Evolutionary conservation across 2,888 invertebrate species (phyloP), one percentile per base, ranked within the genome.

Genomic region (Plagodis pulveraria): DNA sequence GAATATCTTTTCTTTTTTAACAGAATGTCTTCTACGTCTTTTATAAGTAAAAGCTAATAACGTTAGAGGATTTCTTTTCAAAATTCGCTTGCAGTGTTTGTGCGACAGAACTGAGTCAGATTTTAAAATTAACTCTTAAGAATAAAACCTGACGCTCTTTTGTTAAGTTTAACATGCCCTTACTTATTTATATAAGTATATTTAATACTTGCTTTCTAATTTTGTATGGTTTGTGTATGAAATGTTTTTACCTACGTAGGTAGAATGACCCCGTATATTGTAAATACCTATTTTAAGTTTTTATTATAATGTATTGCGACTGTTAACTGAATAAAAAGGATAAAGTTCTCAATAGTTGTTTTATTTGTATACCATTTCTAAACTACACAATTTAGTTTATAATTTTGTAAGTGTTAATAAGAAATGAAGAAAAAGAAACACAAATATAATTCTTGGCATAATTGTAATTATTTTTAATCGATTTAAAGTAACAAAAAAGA

Each of bases 401-500:
- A 35, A 42, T 12, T 11, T 12, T 7, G 41, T 49, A 35, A 34
- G 34, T 38, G 42, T 38, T 48, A 11, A 47, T 38, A 11, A 22
- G 22, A 40, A 43, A 22, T 50, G 48, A 35, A 46, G 32, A 61
- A 76, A 81, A 83, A 81, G 84, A 87, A 85, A 88, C 77, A 80
- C 76, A 72, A 66, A 76, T 74, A 68, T 84, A 79, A 81, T 86
- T 91, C 87, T 91, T 90, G 91, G 90, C 91, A 89, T 92, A 91
- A 85, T 91, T 91, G 89, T 92, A 91, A 91, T 91, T 89, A 87
- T 85, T 89, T 91, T 91, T 91, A 91, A 87, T 91, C 82, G 81
- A 91, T 91, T 92, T 91, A 91, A 91, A 91, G 91, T 91, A 92
- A 91, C 91, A 91, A 92, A 92, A 56, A 86, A 85, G 77, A 76